These are phyloP conservation scores for Zoanthus gigantus DNA, from an alignment of 92 coral and sea anemone genomes.

Conservation along the genomic window DNA sequence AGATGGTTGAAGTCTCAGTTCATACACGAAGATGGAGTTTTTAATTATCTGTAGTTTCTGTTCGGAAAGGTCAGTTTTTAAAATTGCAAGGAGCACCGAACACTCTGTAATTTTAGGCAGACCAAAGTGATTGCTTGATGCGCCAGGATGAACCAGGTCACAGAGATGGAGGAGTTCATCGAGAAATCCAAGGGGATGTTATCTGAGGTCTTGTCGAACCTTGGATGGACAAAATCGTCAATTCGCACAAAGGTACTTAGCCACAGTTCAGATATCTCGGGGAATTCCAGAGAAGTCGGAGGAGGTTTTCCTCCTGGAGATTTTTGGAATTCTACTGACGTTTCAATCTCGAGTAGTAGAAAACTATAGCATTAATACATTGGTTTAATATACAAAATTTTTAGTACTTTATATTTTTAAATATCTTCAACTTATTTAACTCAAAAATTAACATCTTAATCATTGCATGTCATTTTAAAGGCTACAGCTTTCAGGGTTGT, in stretches of 20 bases:
- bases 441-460: too few species aligned
- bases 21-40: background rate
- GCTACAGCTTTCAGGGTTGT: too few species aligned
- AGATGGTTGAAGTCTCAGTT: background rate
- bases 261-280: too few species aligned
- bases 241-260: conserved; percentile 6
- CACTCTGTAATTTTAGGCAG: background rate
- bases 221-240: conserved; percentile 38
- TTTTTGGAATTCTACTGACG: too few species aligned
- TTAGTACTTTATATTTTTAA: too few species aligned
- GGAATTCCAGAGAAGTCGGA: too few species aligned
- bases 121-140: background rate
- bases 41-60: background rate
- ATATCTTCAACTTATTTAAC: too few species aligned
- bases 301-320: too few species aligned
- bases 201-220: conserved; percentile 24
- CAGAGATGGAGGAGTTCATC: conserved; percentile 7
- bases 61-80: background rate
- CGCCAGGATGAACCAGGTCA: conserved; percentile 1
- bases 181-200: conserved; percentile 12
- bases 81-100: background rate
- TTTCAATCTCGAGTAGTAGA: too few species aligned
- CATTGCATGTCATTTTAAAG: too few species aligned
- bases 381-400: too few species aligned
- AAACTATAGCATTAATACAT: too few species aligned